Conservation (phyloP, 2,113 vertebrate genomes). For the Caranx melampygus region DNA sequence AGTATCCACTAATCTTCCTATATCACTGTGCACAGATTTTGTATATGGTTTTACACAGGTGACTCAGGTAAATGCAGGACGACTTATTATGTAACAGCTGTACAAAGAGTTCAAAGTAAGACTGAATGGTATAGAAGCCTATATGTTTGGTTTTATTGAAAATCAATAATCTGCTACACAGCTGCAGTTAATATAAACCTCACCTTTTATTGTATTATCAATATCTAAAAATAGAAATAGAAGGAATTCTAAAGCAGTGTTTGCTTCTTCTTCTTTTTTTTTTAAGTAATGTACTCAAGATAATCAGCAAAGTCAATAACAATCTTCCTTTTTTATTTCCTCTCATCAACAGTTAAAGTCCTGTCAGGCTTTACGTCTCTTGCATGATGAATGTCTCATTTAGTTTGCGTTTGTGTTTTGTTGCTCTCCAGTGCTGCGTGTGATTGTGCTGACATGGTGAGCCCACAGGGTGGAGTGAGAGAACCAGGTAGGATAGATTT, state of each 20-base stretch:
- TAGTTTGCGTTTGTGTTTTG: background rate
- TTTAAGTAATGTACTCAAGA: background rate
- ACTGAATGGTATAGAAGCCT: background rate
- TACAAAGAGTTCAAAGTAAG: background rate
- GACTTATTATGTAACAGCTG: background rate
- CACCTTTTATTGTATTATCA: background rate
- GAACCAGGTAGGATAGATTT: slow-evolving; percentile 80
- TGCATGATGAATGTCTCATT: background rate
- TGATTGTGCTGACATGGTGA: slow-evolving; percentile 68
- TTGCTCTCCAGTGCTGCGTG: slow-evolving; percentile 22
- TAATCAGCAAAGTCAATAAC: background rate
- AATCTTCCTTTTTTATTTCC: background rate
- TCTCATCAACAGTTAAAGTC: background rate
- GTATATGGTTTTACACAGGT: background rate
- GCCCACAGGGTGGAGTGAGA: slow-evolving; percentile 82
- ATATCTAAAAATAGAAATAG: background rate
- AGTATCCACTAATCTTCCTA: background rate
- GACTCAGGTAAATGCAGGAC: background rate
- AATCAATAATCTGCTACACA: background rate
- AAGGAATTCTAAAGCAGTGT: background rate
- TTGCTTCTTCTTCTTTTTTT: background rate
- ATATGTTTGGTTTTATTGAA: background rate
- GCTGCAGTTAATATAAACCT: background rate
- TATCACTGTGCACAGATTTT: background rate
- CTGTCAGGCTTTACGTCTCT: background rate